Evolutionary conservation across 2,113 vertebrate species (phyloP), one percentile per base, ranked within the genome.

Genomic region (Atrichornis clamosus): DNA sequence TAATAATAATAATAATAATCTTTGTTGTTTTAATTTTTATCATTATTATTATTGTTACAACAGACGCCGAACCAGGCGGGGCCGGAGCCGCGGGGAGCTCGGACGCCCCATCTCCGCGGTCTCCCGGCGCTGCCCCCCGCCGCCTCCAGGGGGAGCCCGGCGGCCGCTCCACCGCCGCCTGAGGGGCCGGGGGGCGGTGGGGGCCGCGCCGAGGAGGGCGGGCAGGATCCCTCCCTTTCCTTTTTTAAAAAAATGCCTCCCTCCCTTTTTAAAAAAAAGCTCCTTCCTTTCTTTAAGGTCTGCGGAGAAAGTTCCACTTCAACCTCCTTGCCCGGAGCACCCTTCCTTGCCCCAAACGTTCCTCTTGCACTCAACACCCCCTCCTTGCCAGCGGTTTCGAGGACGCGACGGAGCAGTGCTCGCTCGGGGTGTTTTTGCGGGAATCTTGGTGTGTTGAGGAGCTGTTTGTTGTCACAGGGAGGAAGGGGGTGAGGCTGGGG

Each of bases 121-220:
- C 98, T 98, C 98, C 98, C 98, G 98, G 98, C 98, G 99, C 98
- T 98, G 97, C 89, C 89, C 93, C 96, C 95, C 95, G 96, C 81
- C 90, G 98, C 98, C 99, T 98, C 99, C 98, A 98, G 98, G 98
- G 99, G 99, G 98, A 98, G 98, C 98, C 98, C 98, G 98, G 98
- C 78, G 96, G 98, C 98, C 97, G 97, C 55, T 96, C 95, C 94
- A 96, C 96, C 6, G 73, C 14, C 17, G 62, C 56, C 81, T 7
- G 64, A 46, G n/a, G 44, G 13, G 26, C 50, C 9, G 22, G 13
- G 20, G n/a, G 33, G 7, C 10, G 44, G 35, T 7, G 67, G 19
- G 49, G 70, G 68, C 27, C 32, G 16, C 23, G 79, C 53, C 23
- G 58, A 28, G 20, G 8, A 20, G 26, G 32, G 46, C 11, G 18